These are phyloP conservation scores for Oxygymnocypris stewartii DNA, from an alignment of 2,113 vertebrate genomes.

Conservation along the genomic window DNA sequence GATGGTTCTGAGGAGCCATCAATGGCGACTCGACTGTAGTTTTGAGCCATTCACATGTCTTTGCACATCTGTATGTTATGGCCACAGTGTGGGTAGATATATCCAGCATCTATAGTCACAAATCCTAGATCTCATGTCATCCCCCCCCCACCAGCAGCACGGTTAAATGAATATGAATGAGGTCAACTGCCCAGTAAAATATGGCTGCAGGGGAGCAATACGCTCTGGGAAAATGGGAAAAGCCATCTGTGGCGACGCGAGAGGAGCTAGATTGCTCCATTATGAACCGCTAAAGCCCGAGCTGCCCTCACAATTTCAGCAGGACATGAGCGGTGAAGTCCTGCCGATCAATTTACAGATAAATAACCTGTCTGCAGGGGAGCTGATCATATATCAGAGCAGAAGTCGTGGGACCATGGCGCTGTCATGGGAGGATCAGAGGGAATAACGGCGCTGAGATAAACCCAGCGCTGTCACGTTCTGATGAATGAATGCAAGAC, in stretches of 20 bases:
- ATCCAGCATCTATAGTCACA: background rate
- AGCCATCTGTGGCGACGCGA: slow-evolving; percentile 21
- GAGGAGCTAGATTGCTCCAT: slow-evolving; percentile 50
- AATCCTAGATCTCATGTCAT: background rate
- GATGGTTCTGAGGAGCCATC: background rate
- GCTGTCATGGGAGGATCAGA: slow-evolving; percentile 57
- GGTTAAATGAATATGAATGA: slow-evolving; percentile 56
- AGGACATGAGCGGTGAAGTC: slow-evolving; percentile 28
- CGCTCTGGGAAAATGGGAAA: slow-evolving; percentile 21
- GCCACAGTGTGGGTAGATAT: background rate
- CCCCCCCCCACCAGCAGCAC: slow-evolving; percentile 33
- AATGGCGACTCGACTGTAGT: too few relatives aligned
- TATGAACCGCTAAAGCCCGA: slow-evolving; percentile 38
- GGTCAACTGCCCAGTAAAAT: slow-evolving; percentile 52
- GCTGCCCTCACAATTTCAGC: slow-evolving; percentile 36
- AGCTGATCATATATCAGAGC: slow-evolving; percentile 33
- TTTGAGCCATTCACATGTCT: background rate
- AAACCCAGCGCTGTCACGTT: slow-evolving; percentile 53
- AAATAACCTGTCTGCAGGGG: slow-evolving; percentile 47
- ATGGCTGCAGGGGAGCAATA: slow-evolving; percentile 53
- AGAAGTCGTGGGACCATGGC: slow-evolving; percentile 12
- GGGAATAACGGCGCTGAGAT: slow-evolving; percentile 50
- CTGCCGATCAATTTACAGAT: slow-evolving; percentile 55
- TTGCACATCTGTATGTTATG: background rate
- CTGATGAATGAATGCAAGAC: slow-evolving; percentile 44